Conservation (phyloP, 2,113 vertebrate species). For the Anolis carolinensis region DNA sequence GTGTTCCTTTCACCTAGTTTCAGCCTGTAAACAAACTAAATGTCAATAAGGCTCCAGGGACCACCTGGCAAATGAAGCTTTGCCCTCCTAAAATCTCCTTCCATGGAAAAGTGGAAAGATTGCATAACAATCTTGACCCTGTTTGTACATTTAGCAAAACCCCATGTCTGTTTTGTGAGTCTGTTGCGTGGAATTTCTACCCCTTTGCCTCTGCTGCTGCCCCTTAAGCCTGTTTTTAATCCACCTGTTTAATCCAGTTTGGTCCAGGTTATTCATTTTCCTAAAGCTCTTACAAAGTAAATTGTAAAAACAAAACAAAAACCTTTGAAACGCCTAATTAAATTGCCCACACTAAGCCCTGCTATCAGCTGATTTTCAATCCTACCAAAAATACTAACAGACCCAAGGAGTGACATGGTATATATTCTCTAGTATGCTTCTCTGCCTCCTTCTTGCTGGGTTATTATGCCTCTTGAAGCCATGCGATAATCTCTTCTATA, state of each 20-base stretch:
- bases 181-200: neutral
- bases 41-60: neutral
- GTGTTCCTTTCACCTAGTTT: too few species aligned
- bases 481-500: constrained; percentile 37
- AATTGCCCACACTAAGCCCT: neutral
- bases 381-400: constrained; percentile 19
- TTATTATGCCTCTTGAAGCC: neutral
- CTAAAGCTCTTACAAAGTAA: neutral
- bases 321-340: neutral
- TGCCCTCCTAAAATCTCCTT: neutral
- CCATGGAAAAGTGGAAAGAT: neutral
- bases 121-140: too few species aligned
- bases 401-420: neutral
- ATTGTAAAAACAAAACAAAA: neutral
- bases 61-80: neutral
- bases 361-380: constrained; percentile 23
- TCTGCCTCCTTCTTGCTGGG: neutral
- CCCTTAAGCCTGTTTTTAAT: neutral
- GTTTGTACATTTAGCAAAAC: too few species aligned
- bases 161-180: neutral
- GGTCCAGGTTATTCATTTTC: neutral
- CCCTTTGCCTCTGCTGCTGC: neutral
- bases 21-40: neutral
- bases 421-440: neutral
- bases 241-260: neutral